These are phyloP conservation scores for Caloenas nicobarica DNA, from an alignment of 2,113 vertebrate species.

Conservation along the genomic window DNA sequence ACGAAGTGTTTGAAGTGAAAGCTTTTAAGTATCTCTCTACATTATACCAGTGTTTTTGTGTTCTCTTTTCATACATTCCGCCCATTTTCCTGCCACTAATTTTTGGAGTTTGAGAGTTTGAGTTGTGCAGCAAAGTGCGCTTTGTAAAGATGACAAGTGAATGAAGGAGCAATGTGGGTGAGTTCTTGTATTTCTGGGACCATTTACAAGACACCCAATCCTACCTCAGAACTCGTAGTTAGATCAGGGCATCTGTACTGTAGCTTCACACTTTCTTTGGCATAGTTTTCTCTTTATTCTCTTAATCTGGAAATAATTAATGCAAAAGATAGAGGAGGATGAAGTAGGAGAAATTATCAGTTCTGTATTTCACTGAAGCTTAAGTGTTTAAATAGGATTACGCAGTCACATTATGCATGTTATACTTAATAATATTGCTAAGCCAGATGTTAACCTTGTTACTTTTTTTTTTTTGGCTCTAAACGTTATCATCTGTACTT, in stretches of 20 bases:
- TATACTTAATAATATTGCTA: not conserved
- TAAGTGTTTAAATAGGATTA: not conserved
- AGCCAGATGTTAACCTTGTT: not conserved
- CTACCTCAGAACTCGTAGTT: not conserved
- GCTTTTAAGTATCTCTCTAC: not conserved
- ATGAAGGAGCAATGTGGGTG: not conserved
- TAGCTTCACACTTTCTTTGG: not conserved
- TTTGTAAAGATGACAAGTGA: not conserved
- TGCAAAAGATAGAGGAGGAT: not conserved
- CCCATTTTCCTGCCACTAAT: not conserved
- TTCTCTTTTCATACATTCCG: not conserved
- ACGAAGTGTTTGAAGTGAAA: slow-evolving; percentile 9
- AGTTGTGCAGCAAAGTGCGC: not conserved
- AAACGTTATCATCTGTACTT: not conserved
- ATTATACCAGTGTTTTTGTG: not conserved
- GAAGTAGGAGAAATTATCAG: not conserved
- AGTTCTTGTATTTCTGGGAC: not conserved
- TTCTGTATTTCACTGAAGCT: not conserved
- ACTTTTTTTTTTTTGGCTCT: not conserved
- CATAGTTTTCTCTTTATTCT: not conserved
- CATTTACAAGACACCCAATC: not conserved
- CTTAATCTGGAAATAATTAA: not conserved
- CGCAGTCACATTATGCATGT: not conserved
- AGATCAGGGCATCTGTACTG: not conserved
- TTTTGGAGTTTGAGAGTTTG: not conserved